Evolutionary conservation across 2,888 invertebrate genomes (phyloP), one percentile per base, ranked within the genome.

Genomic region (Drosophila longiperda): DNA sequence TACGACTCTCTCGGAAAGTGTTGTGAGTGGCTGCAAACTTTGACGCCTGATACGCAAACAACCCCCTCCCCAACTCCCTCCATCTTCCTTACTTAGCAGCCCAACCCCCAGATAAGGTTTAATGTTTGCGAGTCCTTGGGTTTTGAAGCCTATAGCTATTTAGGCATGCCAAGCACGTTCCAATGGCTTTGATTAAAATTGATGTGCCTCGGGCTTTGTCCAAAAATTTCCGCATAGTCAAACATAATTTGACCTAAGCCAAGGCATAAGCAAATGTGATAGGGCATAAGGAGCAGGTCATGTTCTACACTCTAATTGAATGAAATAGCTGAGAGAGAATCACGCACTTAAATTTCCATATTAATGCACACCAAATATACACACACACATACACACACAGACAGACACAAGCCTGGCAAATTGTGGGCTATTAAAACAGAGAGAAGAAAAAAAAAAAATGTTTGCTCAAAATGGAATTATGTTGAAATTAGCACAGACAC

Each of bases 181-280:
- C 68, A 80, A 72, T 75, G 85, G 72, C 86, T 77, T 73, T 86
- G 85, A 86, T 86, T 86, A 86, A 86, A 86, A 89, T 86, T 82
- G 88, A 86, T 89, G 84, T 73, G 84, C 81, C 60, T 65, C 58
- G 68, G 87, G 89, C 76, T 81, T 83, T 84, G 81, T 83, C 83
- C 87, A 64, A 84, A 83, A 83, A 86, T 85, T 72, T 83, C 59
- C 73, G 76, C 89, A 81, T 75, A 89, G 89, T 82, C 85, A 85
- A 85, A 87, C 90, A 85, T 89, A 85, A 85, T 89, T 85, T 85
- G 88, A 74, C 69, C 82, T 78, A 87, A 87, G 83, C 80, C 82
- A 78, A 82, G 80, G 60, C 73, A 82, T 73, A 86, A 74, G 83
- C 75, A 80, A 82, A 87, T 80, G 87, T 79, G 82, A 68, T 75